Evolutionary conservation across 2,113 vertebrate species (phyloP).

Genomic region (Melozone crissalis): DNA sequence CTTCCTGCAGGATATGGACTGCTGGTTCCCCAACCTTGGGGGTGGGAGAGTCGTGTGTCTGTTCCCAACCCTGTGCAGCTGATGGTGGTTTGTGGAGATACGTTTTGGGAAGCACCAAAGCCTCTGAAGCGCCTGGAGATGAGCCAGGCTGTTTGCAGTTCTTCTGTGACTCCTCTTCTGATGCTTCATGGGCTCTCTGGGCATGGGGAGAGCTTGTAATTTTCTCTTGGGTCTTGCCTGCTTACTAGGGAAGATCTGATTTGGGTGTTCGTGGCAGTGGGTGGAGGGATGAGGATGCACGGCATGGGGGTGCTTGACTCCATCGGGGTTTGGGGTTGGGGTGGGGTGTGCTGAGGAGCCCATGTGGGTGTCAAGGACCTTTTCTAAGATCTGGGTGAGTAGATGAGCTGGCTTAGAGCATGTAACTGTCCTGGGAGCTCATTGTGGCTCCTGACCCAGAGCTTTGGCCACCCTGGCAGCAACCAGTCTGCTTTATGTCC

Average conservation of each 20-base stretch:
- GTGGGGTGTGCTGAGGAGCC: not conserved
- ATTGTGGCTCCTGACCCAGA: conserved; percentile 14
- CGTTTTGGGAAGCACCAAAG: not conserved
- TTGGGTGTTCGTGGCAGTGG: not conserved
- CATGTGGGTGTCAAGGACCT: not conserved
- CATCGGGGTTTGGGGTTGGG: not conserved
- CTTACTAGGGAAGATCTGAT: not conserved
- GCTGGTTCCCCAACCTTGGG: not conserved
- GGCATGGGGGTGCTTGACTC: fast-evolving
- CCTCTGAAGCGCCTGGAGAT: not conserved
- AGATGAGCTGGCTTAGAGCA: not conserved
- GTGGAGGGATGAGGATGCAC: not conserved
- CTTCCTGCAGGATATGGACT: not conserved
- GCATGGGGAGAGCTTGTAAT: not conserved
- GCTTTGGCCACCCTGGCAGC: not conserved
- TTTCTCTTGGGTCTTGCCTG: not conserved
- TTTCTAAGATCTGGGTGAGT: not conserved
- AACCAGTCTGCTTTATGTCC: not conserved
- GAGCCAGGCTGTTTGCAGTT: not conserved
- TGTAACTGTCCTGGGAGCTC: fast-evolving
- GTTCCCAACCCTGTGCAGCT: not conserved
- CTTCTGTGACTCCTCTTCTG: fast-evolving
- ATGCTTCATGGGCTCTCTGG: not conserved
- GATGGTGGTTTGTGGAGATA: not conserved
- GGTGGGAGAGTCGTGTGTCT: fast-evolving